Conservation (phyloP, 1,140 invertebrate genomes). For the Eriosoma lanigerum region DNA sequence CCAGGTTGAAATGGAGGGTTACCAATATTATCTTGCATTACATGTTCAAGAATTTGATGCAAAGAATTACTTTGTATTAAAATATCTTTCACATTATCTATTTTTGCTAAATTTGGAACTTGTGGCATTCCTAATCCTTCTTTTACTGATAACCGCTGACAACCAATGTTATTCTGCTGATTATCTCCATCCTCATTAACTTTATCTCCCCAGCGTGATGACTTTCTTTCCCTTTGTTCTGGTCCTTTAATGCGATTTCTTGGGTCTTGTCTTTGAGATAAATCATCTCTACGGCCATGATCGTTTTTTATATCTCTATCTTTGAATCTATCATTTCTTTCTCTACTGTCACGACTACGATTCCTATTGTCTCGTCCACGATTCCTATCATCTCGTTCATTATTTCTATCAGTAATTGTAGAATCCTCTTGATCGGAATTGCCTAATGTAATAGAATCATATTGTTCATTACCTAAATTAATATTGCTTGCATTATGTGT, state of each 20-base stretch:
- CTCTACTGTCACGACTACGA: conserved; percentile 55
- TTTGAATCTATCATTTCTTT: conserved; percentile 56
- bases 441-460: conserved; percentile 8
- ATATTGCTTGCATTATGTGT: conserved; percentile 29
- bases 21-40: conserved; percentile 30
- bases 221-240: conserved; percentile 55
- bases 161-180: conserved; percentile 58
- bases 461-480: conserved; percentile 27
- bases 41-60: conserved; percentile 47
- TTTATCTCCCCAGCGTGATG: conserved; percentile 53
- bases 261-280: conserved; percentile 48
- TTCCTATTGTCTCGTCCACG: conserved; percentile 54
- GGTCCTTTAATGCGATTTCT: conserved; percentile 51
- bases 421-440: conserved; percentile 44
- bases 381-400: conserved; percentile 50
- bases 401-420: conserved; percentile 53
- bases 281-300: conserved; percentile 52
- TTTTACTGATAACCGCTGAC: conserved; percentile 49
- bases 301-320: conserved; percentile 57
- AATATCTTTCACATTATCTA: conserved; percentile 40
- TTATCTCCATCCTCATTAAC: conserved; percentile 57
- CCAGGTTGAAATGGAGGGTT: conserved; percentile 50
- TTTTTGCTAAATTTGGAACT: conserved; percentile 1
- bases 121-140: conserved; percentile 39
- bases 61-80: conserved; percentile 47